Evolutionary conservation across 2,888 invertebrate genomes (phyloP).

Genomic region (Drosophila flavopinicola): DNA sequence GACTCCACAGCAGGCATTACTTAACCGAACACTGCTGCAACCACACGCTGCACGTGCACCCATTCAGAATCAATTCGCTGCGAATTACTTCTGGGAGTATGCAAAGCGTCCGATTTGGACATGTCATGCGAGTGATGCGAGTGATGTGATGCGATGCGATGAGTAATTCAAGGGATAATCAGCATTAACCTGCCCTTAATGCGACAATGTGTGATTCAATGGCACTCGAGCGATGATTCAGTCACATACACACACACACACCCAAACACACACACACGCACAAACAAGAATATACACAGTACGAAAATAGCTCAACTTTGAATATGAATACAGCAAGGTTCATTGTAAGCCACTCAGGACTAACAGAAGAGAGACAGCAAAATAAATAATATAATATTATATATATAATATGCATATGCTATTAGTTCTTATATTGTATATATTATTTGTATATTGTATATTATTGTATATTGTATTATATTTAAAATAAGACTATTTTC

Average conservation of each 20-base stretch:
- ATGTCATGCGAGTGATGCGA: conserved; percentile 5
- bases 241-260: conserved; percentile 12
- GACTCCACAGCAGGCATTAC: conserved; percentile 8
- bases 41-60: conserved; percentile 74
- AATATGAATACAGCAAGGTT: no score
- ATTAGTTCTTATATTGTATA: no score
- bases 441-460: no score
- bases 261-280: conserved; percentile 2
- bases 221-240: conserved; percentile 59
- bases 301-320: no score
- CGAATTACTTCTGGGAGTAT: conserved; percentile 47
- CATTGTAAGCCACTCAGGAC: no score
- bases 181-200: conserved; percentile 50
- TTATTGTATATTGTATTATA: no score
- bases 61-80: conserved; percentile 81
- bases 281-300: conserved; percentile 7
- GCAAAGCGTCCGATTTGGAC: conserved; percentile 27
- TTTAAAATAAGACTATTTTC: no score
- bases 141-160: conserved; percentile 25
- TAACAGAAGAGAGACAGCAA: no score
- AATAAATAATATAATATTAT: no score
- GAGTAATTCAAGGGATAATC: conserved; percentile 60
- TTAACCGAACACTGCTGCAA: conserved; percentile 33
- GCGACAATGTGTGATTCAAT: conserved; percentile 60
- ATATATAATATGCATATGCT: no score